These are phyloP conservation scores for Dolichallabes microphthalmus DNA, from an alignment of 2,113 vertebrate species.

Conservation along the genomic window DNA sequence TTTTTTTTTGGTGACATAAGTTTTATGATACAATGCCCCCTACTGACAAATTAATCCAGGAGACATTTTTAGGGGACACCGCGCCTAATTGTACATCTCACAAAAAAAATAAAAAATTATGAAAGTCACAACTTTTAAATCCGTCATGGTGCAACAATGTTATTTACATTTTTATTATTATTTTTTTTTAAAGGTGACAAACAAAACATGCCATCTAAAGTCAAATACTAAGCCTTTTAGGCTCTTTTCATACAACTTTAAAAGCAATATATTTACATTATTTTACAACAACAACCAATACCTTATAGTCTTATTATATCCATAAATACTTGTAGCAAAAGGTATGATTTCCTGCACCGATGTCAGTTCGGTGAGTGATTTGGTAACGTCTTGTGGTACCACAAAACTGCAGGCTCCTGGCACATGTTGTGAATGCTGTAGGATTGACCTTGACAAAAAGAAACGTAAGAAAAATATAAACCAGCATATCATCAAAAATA, in stretches of 20 bases:
- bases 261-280: slow-evolving; percentile 36
- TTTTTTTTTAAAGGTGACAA: neutral
- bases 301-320: neutral
- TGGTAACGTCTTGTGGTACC: slow-evolving; percentile 64
- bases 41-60: slow-evolving; percentile 26
- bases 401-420: slow-evolving; percentile 66
- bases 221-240: neutral
- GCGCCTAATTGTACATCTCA: neutral
- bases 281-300: slow-evolving; percentile 9
- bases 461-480: slow-evolving; percentile 1
- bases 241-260: neutral
- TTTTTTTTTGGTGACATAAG: neutral
- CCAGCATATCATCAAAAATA: neutral
- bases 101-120: neutral
- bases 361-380: slow-evolving; percentile 12
- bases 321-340: neutral
- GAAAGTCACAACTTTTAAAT: neutral
- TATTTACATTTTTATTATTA: slow-evolving; percentile 28
- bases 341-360: slow-evolving; percentile 1
- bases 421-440: slow-evolving; percentile 69
- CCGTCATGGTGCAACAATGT: neutral
- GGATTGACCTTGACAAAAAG: slow-evolving; percentile 59
- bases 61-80: neutral
- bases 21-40: slow-evolving; percentile 37
- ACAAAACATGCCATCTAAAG: neutral